These are phyloP conservation scores for Scartelaos histophorus DNA, from an alignment of 2,113 vertebrate species.

Conservation along the genomic window DNA sequence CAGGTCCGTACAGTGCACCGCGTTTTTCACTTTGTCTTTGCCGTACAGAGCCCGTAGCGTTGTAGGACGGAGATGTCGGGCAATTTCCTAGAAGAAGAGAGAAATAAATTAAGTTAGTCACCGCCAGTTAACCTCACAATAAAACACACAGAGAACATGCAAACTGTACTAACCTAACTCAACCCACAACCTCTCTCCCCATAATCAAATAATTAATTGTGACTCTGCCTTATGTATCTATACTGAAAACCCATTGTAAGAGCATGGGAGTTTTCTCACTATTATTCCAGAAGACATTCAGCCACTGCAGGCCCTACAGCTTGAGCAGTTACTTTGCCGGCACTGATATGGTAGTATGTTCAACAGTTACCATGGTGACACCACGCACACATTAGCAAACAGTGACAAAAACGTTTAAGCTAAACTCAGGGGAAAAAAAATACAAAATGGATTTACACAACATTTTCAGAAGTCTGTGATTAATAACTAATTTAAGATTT, in stretches of 20 bases:
- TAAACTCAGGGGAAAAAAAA: no score
- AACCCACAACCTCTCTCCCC: background rate
- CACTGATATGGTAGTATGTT: no score
- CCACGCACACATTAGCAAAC: no score
- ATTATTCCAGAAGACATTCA: background rate
- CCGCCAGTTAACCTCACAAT: background rate
- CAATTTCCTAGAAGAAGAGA: conserved; percentile 82
- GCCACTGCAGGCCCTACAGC: background rate
- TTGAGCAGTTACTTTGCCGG: no score
- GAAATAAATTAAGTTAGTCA: conserved; percentile 1
- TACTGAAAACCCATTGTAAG: no score
- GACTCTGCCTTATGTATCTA: background rate
- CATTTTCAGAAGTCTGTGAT: no score
- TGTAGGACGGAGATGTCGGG: conserved; percentile 84
- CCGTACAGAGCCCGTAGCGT: conserved; percentile 88
- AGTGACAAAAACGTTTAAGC: no score
- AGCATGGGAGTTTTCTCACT: background rate
- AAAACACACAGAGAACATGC: background rate
- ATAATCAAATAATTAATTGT: background rate
- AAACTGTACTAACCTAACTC: no score
- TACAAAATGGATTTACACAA: no score
- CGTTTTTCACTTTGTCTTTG: conserved; percentile 89
- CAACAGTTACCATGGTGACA: no score
- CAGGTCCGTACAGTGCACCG: conserved; percentile 92
- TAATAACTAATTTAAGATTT: no score